Percentiles rank a stretch among this genome's conserved stretches.
phyloP scores from a whole-genome alignment of 1,140 invertebrate species.

The Adoxophyes honmai region DNA sequence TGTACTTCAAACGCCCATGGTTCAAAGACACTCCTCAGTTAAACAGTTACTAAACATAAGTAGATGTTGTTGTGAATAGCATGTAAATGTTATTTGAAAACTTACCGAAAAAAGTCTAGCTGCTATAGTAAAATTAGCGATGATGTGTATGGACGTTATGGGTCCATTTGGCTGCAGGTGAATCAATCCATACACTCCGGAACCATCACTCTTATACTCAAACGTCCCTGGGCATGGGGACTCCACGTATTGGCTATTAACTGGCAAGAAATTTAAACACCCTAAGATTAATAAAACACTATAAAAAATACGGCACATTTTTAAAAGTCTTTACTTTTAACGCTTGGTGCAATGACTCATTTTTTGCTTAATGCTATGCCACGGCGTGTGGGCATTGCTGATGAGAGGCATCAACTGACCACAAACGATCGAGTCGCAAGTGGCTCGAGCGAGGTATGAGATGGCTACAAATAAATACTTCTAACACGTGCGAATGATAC shows the following conservation, averaged over 20 bases:
- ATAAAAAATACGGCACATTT: constrained; percentile 10
- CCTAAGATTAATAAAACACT: constrained; percentile 11
- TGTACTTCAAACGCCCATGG: too few relatives aligned
- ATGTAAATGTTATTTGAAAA: too few relatives aligned
- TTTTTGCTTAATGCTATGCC: not conserved
- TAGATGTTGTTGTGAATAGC: too few relatives aligned
- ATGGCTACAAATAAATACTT: too few relatives aligned
- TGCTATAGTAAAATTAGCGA: constrained; percentile 38
- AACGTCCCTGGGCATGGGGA: constrained; percentile 38
- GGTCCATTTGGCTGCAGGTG: constrained; percentile 21
- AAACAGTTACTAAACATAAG: too few relatives aligned
- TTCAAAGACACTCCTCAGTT: too few relatives aligned
- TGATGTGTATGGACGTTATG: constrained; percentile 24
- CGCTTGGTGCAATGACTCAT: not conserved
- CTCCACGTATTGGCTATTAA: constrained; percentile 23
- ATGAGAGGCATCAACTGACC: not conserved
- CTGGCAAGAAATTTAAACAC: constrained; percentile 14
- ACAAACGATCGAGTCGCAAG: too few relatives aligned
- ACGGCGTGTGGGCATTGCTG: not conserved
- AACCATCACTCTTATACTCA: constrained; percentile 31
- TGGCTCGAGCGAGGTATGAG: too few relatives aligned
- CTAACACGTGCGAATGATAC: too few relatives aligned
- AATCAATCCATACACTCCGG: constrained; percentile 26
- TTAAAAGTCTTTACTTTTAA: not conserved
- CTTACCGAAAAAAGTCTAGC: constrained; percentile 33